Conservation (phyloP, 2,797 vertebrate species). For the Oreonectes daqikongensis region DNA sequence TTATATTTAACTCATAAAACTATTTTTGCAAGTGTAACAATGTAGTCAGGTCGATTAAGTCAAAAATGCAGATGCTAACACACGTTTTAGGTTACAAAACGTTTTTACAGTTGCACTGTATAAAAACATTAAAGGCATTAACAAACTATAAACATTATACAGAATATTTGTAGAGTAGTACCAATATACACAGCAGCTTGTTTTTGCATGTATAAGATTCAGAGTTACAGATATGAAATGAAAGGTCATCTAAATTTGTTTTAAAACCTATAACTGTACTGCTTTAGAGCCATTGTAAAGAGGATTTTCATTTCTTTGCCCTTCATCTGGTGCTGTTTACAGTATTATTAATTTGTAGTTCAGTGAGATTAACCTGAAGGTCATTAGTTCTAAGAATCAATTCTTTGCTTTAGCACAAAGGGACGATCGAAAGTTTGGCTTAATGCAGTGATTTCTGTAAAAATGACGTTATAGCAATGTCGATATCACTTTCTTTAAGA, state of each 20-base stretch:
- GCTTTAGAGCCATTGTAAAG: slow-evolving; percentile 2
- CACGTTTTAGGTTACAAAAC: neutral
- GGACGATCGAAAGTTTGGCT: slow-evolving; percentile 11
- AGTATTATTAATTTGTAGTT: slow-evolving; percentile 29
- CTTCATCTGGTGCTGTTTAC: slow-evolving; percentile 26
- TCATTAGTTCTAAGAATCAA: slow-evolving; percentile 21
- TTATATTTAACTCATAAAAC: neutral
- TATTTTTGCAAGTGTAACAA: neutral
- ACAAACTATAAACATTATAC: neutral
- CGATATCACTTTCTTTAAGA: neutral
- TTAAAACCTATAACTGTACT: neutral
- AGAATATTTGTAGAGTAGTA: neutral
- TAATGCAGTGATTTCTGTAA: neutral
- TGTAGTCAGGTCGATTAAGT: neutral
- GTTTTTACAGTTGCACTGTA: neutral
- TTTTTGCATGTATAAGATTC: neutral
- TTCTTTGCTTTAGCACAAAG: neutral
- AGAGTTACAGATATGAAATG: neutral
- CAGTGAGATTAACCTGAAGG: slow-evolving; percentile 41
- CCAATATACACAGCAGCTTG: neutral
- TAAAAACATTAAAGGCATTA: too few species aligned
- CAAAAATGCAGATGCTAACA: neutral
- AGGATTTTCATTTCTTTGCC: slow-evolving; percentile 28
- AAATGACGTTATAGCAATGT: neutral
- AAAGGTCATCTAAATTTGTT: neutral